Conservation (phyloP, 2,797 vertebrate species). For the Periparus ater region DNA sequence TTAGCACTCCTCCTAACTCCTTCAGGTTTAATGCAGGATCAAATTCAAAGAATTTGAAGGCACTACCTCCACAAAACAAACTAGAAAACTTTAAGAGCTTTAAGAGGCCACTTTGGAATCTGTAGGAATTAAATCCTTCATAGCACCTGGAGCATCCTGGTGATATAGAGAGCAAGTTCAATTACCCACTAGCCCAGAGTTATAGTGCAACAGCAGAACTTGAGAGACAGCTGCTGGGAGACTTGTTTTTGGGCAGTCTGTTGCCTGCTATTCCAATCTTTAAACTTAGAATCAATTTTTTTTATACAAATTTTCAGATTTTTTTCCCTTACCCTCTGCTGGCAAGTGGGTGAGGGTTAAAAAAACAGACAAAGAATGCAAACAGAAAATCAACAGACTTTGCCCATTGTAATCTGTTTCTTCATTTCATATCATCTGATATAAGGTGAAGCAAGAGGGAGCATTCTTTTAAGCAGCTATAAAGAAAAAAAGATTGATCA, state of each 20-base stretch:
- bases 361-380: neutral
- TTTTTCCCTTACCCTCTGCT: neutral
- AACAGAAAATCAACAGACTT: neutral
- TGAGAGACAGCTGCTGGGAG: neutral
- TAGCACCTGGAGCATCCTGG: neutral
- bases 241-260: neutral
- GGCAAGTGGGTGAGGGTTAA: neutral
- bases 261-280: neutral
- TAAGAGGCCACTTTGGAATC: neutral
- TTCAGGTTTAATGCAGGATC: neutral
- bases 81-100: neutral
- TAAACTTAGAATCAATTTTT: neutral
- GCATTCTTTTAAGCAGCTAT: slow-evolving; percentile 36
- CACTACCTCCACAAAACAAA: neutral
- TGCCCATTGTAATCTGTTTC: neutral
- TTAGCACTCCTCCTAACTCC: neutral
- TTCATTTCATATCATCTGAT: slow-evolving; percentile 22
- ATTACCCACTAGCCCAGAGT: neutral
- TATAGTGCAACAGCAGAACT: neutral
- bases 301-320: neutral
- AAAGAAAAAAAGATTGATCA: slow-evolving; percentile 43
- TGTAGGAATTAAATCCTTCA: neutral
- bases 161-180: neutral
- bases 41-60: neutral
- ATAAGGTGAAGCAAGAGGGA: neutral